Evolutionary conservation across 1,140 invertebrate species (phyloP).

Genomic region (Drosophila parvula): DNA sequence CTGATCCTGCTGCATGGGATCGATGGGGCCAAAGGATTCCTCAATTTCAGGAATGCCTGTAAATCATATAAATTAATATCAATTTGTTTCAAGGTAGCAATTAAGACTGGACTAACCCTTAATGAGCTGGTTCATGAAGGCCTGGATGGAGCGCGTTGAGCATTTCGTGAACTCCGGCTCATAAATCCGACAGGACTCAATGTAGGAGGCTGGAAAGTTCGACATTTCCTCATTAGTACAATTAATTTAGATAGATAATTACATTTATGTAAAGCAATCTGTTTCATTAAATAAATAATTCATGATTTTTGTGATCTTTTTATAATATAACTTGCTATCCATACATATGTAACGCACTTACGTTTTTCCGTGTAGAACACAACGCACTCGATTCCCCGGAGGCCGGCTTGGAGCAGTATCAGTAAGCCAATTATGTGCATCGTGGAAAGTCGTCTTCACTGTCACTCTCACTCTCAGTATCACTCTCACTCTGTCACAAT

Average conservation of each 20-base stretch:
- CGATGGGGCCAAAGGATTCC: conserved; percentile 76
- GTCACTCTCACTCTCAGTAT: conserved; percentile 20
- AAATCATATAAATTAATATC: background rate
- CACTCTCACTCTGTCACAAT: conserved; percentile 31
- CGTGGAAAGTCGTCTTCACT: conserved; percentile 16
- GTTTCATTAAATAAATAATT: conserved; percentile 9
- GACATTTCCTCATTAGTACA: background rate
- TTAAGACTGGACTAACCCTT: conserved; percentile 63
- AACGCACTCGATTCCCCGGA: conserved; percentile 84
- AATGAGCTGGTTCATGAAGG: conserved; percentile 86
- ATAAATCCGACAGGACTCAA: conserved; percentile 87
- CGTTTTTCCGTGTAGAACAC: conserved; percentile 68
- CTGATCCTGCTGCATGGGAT: conserved; percentile 67
- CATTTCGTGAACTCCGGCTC: conserved; percentile 87
- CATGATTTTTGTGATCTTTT: background rate
- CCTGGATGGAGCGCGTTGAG: conserved; percentile 86
- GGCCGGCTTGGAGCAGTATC: conserved; percentile 85
- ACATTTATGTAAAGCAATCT: background rate
- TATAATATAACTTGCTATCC: background rate
- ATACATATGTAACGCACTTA: conserved; percentile 40
- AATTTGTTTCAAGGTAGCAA: background rate
- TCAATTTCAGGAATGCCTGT: conserved; percentile 66
- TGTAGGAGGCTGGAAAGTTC: conserved; percentile 85
- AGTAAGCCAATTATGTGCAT: conserved; percentile 59
- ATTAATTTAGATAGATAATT: no score